These are phyloP conservation scores for Heliconius erato DNA, from an alignment of 2,888 invertebrate genomes.

Conservation along the genomic window DNA sequence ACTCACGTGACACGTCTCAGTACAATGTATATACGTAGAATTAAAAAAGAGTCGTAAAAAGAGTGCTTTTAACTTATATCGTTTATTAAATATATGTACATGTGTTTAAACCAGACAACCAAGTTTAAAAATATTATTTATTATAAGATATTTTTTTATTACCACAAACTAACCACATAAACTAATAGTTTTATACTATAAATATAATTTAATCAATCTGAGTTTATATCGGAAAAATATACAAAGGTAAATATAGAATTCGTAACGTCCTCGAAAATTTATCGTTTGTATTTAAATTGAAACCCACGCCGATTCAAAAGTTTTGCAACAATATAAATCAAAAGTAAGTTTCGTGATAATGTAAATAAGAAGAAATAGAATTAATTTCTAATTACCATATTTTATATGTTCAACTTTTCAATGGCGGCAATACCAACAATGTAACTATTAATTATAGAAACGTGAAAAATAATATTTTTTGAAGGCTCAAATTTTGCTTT, in stretches of 20 bases:
- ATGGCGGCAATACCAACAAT: neutral
- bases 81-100: too few species aligned
- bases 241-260: neutral
- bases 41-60: too few species aligned
- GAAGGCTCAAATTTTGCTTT: too few species aligned
- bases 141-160: too few species aligned
- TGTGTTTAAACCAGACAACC: too few species aligned
- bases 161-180: too few species aligned
- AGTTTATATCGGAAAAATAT: neutral
- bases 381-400: neutral
- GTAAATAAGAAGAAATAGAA: neutral
- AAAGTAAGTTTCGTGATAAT: neutral
- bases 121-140: too few species aligned
- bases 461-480: neutral
- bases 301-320: neutral
- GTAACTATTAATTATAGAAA: neutral
- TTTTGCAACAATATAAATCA: conserved; percentile 8
- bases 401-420: neutral
- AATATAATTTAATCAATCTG: neutral
- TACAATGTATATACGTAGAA: too few species aligned
- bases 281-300: conserved; percentile 1
- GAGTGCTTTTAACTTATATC: too few species aligned
- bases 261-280: neutral
- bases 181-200: too few species aligned
- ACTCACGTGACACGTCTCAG: too few species aligned